Percentiles rank a stretch among this genome's conserved stretches.
Evolutionary conservation across 2,113 vertebrate species (phyloP).

Genomic region (Lampris incognitus): DNA sequence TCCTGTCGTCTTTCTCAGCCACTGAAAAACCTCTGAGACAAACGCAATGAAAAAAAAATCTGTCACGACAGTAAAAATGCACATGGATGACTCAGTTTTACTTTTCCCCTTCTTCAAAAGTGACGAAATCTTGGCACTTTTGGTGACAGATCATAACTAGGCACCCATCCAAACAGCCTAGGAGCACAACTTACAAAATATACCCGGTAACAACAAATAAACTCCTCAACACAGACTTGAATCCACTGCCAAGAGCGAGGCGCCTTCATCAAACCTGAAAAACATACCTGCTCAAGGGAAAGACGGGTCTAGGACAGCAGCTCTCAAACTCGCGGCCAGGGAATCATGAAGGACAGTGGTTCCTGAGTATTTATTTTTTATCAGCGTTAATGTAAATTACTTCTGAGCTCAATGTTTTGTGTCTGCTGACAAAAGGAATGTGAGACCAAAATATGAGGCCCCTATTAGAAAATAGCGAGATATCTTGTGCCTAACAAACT

Average conservation of each 20-base stretch:
- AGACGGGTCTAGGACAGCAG: constrained; percentile 37
- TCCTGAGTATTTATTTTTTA: constrained; percentile 3
- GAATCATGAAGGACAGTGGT: neutral
- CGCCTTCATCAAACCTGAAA: neutral
- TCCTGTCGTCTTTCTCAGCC: constrained; percentile 1
- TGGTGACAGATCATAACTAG: constrained; percentile 46
- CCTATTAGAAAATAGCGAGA: too few species aligned
- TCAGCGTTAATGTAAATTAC: too few species aligned
- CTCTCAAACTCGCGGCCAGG: constrained; percentile 25
- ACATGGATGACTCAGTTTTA: constrained; percentile 40
- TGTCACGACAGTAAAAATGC: constrained; percentile 31
- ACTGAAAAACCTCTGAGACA: neutral
- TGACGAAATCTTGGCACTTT: neutral
- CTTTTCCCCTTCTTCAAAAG: constrained; percentile 46
- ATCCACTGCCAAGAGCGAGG: constrained; percentile 39
- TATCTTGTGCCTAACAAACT: too few species aligned
- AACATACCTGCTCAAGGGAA: constrained; percentile 40
- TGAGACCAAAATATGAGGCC: neutral
- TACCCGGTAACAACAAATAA: constrained; percentile 70
- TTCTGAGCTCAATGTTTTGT: too few species aligned
- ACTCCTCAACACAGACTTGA: constrained; percentile 49
- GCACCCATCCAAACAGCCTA: constrained; percentile 57
- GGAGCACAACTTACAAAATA: constrained; percentile 58
- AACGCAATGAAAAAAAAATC: too few species aligned
- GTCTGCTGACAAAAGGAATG: too few species aligned